A percentile compares a stretch with the other conserved stretches of the same genome.
Conservation (phyloP, 2,113 vertebrate genomes). For the Micronycteris hirsuta region DNA sequence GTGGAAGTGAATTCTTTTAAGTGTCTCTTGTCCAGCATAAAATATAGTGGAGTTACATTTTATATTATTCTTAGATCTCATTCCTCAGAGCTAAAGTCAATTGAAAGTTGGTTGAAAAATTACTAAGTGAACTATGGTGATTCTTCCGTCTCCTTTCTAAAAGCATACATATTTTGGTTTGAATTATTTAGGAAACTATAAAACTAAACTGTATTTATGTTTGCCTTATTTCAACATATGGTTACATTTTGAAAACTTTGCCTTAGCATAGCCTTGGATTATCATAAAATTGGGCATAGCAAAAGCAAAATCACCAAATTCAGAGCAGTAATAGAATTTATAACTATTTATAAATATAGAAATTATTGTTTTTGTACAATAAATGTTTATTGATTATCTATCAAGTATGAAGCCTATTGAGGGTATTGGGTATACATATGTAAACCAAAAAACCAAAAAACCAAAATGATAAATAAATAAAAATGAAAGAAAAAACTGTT, state of each 20-base stretch:
- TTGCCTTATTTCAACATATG: slow-evolving; percentile 60
- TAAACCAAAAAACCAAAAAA: background rate
- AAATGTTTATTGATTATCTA: slow-evolving; percentile 28
- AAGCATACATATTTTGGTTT: slow-evolving; percentile 58
- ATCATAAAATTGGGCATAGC: slow-evolving; percentile 32
- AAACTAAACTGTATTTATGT: slow-evolving; percentile 54
- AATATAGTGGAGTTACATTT: slow-evolving; percentile 30
- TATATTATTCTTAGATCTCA: slow-evolving; percentile 30
- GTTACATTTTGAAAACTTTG: slow-evolving; percentile 56
- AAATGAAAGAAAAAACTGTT: background rate
- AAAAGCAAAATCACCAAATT: slow-evolving; percentile 48
- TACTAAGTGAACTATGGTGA: slow-evolving; percentile 43
- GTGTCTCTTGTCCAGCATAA: background rate
- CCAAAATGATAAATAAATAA: background rate
- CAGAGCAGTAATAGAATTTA: slow-evolving; percentile 29
- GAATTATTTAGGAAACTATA: slow-evolving; percentile 69
- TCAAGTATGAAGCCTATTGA: background rate
- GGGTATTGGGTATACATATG: background rate
- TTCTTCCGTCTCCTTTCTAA: slow-evolving; percentile 48
- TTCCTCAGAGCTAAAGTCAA: slow-evolving; percentile 59
- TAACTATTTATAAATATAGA: too few species aligned
- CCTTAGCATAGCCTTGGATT: slow-evolving; percentile 27
- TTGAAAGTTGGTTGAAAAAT: slow-evolving; percentile 64
- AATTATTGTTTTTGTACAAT: too few species aligned
- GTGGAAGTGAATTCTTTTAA: background rate